phyloP scores from a whole-genome alignment of 2,888 invertebrate genomes.

The Subacronicta megacephala region DNA sequence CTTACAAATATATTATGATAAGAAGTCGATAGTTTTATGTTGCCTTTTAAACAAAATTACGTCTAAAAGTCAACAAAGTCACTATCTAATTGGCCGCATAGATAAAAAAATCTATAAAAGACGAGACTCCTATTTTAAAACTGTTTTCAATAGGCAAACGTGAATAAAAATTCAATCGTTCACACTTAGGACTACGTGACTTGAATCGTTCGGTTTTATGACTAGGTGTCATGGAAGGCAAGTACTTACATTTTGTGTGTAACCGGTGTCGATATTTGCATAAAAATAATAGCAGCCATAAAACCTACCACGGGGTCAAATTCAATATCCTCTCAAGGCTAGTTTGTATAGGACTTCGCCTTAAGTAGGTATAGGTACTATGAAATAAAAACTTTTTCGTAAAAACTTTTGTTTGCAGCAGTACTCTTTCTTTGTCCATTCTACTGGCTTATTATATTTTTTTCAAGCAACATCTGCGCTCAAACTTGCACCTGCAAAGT shows the following conservation, averaged over 20 bases:
- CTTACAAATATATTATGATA: no score
- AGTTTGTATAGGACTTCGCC: conserved; percentile 1
- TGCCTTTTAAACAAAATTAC: no score
- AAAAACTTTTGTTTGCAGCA: not conserved
- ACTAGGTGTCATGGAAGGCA: conserved; percentile 58
- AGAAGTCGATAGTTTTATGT: no score
- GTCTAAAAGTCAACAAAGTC: no score
- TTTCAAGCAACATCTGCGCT: conserved; percentile 17
- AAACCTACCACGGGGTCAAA: conserved; percentile 23
- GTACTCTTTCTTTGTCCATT: conserved; percentile 2
- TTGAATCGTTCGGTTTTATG: conserved; percentile 59
- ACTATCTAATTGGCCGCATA: conserved; percentile 4
- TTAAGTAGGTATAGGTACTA: not conserved
- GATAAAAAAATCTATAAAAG: conserved; percentile 22
- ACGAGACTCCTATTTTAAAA: conserved; percentile 34
- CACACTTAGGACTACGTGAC: conserved; percentile 63
- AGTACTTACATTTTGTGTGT: conserved; percentile 33
- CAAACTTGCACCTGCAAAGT: conserved; percentile 37
- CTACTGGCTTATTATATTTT: not conserved
- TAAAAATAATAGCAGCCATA: conserved; percentile 45
- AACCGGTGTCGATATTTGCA: conserved; percentile 38
- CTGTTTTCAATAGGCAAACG: conserved; percentile 54
- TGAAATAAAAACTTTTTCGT: conserved; percentile 1
- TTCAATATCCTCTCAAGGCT: conserved; percentile 27
- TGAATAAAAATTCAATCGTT: conserved; percentile 63